Conservation (phyloP, 2,113 vertebrate species). For the Cettia cetti region DNA sequence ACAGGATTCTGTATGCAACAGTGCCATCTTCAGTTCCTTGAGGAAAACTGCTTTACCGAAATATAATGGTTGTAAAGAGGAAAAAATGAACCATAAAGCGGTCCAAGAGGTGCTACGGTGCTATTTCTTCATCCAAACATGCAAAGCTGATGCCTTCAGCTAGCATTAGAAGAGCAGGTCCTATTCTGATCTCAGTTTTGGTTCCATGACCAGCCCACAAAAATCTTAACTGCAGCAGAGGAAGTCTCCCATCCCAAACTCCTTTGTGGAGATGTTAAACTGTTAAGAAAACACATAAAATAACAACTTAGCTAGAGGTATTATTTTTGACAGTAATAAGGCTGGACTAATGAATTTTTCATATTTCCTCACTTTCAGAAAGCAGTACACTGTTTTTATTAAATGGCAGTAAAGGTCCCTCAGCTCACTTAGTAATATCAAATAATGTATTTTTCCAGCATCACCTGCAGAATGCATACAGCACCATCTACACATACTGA, state of each 20-base stretch:
- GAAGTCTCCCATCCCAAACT: background rate
- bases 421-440: background rate
- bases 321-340: background rate
- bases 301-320: background rate
- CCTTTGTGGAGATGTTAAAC: background rate
- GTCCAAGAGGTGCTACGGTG: rapidly evolving
- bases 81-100: background rate
- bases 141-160: background rate
- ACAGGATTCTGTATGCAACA: background rate
- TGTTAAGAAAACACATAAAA: background rate
- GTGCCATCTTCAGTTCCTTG: conserved; percentile 1
- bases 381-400: background rate
- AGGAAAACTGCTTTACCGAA: background rate
- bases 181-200: background rate
- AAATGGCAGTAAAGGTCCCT: background rate
- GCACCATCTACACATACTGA: background rate
- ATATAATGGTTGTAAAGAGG: rapidly evolving
- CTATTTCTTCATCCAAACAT: background rate
- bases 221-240: background rate
- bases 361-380: background rate
- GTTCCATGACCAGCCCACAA: background rate
- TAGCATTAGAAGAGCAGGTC: background rate
- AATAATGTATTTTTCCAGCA: background rate
- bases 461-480: background rate
- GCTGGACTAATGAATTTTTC: rapidly evolving